Evolutionary conservation across 30 jellyfish, hydroid and myxozoan species (phyloP), one percentile per base, ranked within the genome.

Genomic region (Hydra vulgaris): DNA sequence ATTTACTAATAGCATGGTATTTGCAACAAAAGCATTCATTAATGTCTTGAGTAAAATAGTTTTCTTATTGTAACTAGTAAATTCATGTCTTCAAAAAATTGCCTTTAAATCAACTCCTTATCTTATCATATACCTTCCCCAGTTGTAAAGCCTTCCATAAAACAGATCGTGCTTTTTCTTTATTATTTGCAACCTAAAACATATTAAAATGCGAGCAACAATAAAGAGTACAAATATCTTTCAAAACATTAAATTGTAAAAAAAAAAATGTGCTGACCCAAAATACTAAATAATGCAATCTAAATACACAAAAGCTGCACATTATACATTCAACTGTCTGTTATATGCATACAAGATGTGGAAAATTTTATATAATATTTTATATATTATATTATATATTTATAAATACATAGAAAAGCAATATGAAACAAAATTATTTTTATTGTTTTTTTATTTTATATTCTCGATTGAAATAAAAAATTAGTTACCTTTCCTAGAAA

Each of bases 61-160:
- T n/a, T n/a, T n/a, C n/a, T n/a, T n/a, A n/a, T n/a, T n/a, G n/a
- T n/a, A n/a, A n/a, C n/a, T n/a, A n/a, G n/a, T n/a, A n/a, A n/a
- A n/a, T n/a, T n/a, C n/a, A n/a, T n/a, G n/a, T n/a, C n/a, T n/a
- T n/a, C n/a, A n/a, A n/a, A n/a, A n/a, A n/a, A n/a, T n/a, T n/a
- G n/a, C n/a, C n/a, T n/a, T n/a, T n/a, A n/a, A n/a, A n/a, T n/a
- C n/a, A n/a, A n/a, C n/a, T n/a, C n/a, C n/a, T n/a, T n/a, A n/a
- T n/a, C n/a, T n/a, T n/a, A n/a, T n/a, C 61, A 40, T 23, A 23
- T 82, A 91, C 98, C 96, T 83, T 86, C 78, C 93, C 90, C 18
- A 54, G 73, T 61, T 86, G 93, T 23, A 86, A 61, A 17, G 96
- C 96, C 72, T 76, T 27, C 85, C 76, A 71, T 8, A 91, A 89